phyloP scores from a whole-genome alignment of 1,140 invertebrate species.

The Cherax destructor region DNA sequence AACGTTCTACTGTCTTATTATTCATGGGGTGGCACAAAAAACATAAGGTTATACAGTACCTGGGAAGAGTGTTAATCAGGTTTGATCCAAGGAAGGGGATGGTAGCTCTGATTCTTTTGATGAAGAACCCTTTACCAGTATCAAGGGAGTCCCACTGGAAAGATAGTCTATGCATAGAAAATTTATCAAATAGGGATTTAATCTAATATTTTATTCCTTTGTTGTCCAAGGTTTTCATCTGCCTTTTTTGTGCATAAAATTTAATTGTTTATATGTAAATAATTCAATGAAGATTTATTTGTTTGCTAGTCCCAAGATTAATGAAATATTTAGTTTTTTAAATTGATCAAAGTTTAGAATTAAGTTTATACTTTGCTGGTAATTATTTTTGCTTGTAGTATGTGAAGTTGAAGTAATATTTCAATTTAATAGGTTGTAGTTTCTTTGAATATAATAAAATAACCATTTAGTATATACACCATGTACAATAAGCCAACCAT shows the following conservation, averaged over 20 bases:
- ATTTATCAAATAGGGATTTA: not conserved
- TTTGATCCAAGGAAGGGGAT: too few species aligned
- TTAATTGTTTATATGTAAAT: not conserved
- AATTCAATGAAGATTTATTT: not conserved
- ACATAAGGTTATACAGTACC: too few species aligned
- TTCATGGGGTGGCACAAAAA: too few species aligned
- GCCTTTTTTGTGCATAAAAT: not conserved
- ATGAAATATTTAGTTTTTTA: too few species aligned
- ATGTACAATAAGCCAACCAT: not conserved
- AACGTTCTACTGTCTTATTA: too few species aligned
- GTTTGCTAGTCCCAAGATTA: not conserved
- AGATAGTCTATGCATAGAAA: too few species aligned
- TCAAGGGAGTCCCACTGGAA: too few species aligned
- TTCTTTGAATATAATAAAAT: not conserved
- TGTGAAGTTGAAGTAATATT: not conserved
- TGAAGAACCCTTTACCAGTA: too few species aligned
- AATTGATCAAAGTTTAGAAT: too few species aligned
- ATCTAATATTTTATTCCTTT: not conserved
- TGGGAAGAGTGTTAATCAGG: too few species aligned
- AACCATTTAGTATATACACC: not conserved
- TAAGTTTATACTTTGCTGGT: too few species aligned
- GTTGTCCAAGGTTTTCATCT: not conserved
- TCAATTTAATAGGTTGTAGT: not conserved
- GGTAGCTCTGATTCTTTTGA: too few species aligned
- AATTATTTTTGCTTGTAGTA: not conserved